Evolutionary conservation across 2,113 vertebrate species (phyloP), one percentile per base, ranked within the genome.

Genomic region (Paraplagusia blochii): DNA sequence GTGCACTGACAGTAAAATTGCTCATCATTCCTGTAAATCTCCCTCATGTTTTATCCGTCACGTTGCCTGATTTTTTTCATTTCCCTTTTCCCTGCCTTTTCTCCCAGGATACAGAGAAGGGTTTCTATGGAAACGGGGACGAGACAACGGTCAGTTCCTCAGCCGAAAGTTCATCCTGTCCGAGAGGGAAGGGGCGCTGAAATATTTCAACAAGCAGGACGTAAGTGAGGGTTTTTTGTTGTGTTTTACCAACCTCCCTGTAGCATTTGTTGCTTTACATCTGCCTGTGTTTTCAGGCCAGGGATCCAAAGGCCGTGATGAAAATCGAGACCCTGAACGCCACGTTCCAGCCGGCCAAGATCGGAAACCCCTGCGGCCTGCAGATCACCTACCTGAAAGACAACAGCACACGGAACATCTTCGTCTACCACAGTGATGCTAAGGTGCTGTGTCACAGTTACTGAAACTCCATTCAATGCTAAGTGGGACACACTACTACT

Each of bases 191-290:
- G 95, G 96, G 0, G 93, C 91, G 0, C 88, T 99, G 58, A 98
- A 97, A 65, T 98, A 98, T 72, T 98, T 95, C 90, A 98, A 96
- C 93, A 95, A 93, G 69, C 94, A 93, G 0, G 95, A 99, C 0
- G 95, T 96, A 76, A 94, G 95, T 67, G 11, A 11, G 8, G 7
- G 36, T 53, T 38, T 44, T 36, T 11, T 11, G 36, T 4, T 13
- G 14, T 38, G 35, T 58, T 52, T 22, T 15, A 3, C 2, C 7
- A 22, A 19, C 42, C 43, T 4, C 7, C 15, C 22, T 36, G 42
- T 22, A 19, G 7, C 15, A 29, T 44, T 5, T 1, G 15, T 2
- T 13, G 34, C n/a, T 63, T 18, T 16, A 6, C 19, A 11, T 50
- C 46, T 16, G 9, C 36, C 44, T 49, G 45, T 48, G 1, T 58